Conservation (phyloP, 2,888 invertebrate species). For the Netelia virgata region DNA sequence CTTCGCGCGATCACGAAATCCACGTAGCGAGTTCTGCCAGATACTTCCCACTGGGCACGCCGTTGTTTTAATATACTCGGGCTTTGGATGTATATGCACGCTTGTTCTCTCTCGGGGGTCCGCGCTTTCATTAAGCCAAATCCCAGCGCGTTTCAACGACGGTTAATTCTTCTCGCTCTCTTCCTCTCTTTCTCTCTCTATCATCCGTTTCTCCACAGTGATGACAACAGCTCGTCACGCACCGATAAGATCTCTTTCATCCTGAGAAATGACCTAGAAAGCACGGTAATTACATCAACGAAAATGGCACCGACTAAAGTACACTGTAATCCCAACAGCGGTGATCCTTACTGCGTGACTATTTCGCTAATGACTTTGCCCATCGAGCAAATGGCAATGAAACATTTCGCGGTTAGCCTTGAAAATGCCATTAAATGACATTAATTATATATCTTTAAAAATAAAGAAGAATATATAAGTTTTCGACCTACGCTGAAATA, state of each 20-base stretch:
- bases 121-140: constrained; percentile 39
- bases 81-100: background rate
- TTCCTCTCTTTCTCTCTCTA: background rate
- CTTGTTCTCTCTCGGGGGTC: constrained; percentile 20
- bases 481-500: too few relatives aligned
- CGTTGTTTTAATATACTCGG: background rate
- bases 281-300: background rate
- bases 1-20: constrained; percentile 48
- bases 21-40: constrained; percentile 40
- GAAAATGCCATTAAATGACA: too few relatives aligned
- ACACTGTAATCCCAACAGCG: background rate
- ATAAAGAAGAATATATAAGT: too few relatives aligned
- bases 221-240: constrained; percentile 33
- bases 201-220: background rate
- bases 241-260: constrained; percentile 50
- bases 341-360: constrained; percentile 1
- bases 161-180: background rate
- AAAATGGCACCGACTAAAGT: background rate
- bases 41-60: constrained; percentile 7
- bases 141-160: constrained; percentile 6
- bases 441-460: too few relatives aligned
- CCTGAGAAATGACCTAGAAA: constrained; percentile 38
- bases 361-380: constrained; percentile 3
- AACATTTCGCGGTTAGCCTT: background rate
- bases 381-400: background rate